Evolutionary conservation across 1,140 invertebrate genomes (phyloP).

Genomic region (Probaryconus sp.): DNA sequence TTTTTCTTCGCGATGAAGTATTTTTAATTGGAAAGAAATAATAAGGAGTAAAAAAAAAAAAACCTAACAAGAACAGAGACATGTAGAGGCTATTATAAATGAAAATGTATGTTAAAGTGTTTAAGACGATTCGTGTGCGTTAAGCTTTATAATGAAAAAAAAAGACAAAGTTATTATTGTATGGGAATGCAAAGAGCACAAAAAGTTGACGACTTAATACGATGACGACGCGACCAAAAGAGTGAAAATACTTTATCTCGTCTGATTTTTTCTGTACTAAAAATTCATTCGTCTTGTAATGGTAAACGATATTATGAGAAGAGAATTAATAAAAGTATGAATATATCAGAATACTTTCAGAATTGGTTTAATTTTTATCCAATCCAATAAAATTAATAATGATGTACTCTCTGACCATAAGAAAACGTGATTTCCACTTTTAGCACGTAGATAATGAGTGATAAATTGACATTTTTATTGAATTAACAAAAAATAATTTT

Average conservation of each 20-base stretch:
- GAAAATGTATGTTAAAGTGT: slow-evolving; percentile 36
- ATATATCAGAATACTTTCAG: slow-evolving; percentile 35
- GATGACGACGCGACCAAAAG: slow-evolving; percentile 3
- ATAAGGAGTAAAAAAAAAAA: slow-evolving; percentile 3
- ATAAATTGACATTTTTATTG: too few species aligned
- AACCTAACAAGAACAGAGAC: slow-evolving; percentile 33
- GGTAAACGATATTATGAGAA: slow-evolving; percentile 68
- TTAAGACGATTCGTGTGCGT: slow-evolving; percentile 18
- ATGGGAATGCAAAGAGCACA: slow-evolving; percentile 24
- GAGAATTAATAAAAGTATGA: slow-evolving; percentile 67
- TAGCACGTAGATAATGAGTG: too few species aligned
- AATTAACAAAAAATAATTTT: too few species aligned
- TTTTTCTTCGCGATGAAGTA: slow-evolving; percentile 5
- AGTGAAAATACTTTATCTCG: slow-evolving; percentile 52
- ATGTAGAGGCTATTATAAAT: slow-evolving; percentile 32
- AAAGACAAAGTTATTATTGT: slow-evolving; percentile 35
- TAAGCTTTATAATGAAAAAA: slow-evolving; percentile 27
- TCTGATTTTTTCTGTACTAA: slow-evolving; percentile 68
- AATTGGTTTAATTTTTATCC: slow-evolving; percentile 5
- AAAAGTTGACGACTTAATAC: slow-evolving; percentile 15
- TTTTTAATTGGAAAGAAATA: slow-evolving; percentile 3
- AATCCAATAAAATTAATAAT: too few species aligned
- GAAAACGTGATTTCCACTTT: too few species aligned
- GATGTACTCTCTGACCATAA: too few species aligned
- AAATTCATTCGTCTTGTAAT: slow-evolving; percentile 70